Evolutionary conservation across 2,113 vertebrate genomes (phyloP).

Genomic region (Mionectes macconnelli): DNA sequence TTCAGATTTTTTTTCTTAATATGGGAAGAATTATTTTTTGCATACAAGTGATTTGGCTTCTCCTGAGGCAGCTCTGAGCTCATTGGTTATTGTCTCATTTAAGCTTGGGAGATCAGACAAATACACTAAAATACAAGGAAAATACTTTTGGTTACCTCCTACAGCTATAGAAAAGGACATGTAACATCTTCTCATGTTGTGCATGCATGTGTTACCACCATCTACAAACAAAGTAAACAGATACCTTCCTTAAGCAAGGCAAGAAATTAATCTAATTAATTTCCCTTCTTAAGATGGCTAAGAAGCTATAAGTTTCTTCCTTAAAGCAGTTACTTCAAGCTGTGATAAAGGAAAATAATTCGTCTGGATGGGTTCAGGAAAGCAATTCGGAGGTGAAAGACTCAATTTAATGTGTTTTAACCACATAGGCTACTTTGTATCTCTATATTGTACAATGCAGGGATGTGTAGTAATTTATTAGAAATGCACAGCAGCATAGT

Average conservation of each 20-base stretch:
- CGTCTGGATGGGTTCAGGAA: not conserved
- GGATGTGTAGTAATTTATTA: not conserved
- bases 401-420: not conserved
- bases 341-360: not conserved
- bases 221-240: not conserved
- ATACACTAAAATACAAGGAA: not conserved
- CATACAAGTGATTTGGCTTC: not conserved
- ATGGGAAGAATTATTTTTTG: not conserved
- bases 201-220: not conserved
- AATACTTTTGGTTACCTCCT: not conserved
- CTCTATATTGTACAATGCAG: not conserved
- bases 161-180: not conserved
- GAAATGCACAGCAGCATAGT: not conserved
- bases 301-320: not conserved
- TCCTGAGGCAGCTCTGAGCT: not conserved
- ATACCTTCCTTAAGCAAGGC: not conserved
- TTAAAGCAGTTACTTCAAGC: not conserved
- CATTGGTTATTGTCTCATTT: not conserved
- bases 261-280: not conserved
- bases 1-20: not conserved
- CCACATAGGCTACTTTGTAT: not conserved
- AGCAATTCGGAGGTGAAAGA: not conserved
- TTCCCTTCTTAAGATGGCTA: not conserved
- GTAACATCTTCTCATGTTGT: not conserved
- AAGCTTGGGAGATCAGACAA: not conserved